A percentile compares a stretch with the other conserved stretches of the same genome.
Evolutionary conservation across 2,888 invertebrate genomes (phyloP).

Genomic region (Serripes groenlandicus): DNA sequence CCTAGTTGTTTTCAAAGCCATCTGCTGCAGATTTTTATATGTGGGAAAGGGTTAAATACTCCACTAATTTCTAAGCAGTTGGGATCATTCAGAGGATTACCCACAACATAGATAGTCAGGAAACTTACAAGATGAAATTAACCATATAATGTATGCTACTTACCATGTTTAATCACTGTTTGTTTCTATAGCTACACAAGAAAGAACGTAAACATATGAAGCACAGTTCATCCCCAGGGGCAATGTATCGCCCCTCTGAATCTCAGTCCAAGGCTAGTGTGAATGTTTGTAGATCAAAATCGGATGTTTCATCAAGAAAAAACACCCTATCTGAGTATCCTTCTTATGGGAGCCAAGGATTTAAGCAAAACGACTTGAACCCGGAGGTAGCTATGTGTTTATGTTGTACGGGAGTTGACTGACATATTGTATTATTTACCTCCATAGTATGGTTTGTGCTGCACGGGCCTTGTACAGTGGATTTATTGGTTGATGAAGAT

Average conservation of each 20-base stretch:
- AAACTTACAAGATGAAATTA: no score
- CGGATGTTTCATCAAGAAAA: slow-evolving; percentile 75
- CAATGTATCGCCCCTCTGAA: slow-evolving; percentile 69
- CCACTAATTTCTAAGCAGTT: no score
- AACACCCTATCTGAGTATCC: slow-evolving; percentile 59
- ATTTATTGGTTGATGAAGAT: no score
- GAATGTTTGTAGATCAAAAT: slow-evolving; percentile 76
- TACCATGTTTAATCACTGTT: slow-evolving; percentile 12
- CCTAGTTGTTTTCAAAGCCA: no score
- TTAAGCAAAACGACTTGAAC: slow-evolving; percentile 64
- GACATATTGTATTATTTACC: not conserved
- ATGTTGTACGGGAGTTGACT: slow-evolving; percentile 19
- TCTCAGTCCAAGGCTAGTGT: slow-evolving; percentile 50
- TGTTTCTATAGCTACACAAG: slow-evolving; percentile 63
- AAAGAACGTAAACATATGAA: slow-evolving; percentile 76
- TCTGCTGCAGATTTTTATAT: no score
- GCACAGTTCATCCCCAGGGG: slow-evolving; percentile 80
- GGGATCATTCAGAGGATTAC: no score
- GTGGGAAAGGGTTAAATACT: no score
- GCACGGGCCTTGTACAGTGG: not conserved
- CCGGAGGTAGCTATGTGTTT: slow-evolving; percentile 57
- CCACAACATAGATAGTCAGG: no score
- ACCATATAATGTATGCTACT: not conserved
- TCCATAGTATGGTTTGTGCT: slow-evolving; percentile 6
- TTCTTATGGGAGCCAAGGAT: slow-evolving; percentile 40